Evolutionary conservation across 2,888 invertebrate species (phyloP), one percentile per base, ranked within the genome.

Genomic region (Heliconius ethilla): DNA sequence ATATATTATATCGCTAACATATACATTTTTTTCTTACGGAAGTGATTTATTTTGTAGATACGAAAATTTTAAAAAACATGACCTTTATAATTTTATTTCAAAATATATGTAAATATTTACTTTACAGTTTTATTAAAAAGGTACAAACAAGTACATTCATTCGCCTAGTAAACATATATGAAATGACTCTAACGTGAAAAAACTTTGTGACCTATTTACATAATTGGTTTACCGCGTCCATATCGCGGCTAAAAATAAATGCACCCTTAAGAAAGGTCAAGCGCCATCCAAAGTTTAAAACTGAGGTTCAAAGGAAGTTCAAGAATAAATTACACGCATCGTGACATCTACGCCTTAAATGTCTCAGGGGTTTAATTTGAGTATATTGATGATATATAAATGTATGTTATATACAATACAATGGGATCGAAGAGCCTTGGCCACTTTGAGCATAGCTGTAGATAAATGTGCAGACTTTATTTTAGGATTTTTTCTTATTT

Each of bases 261-360:
- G 11, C 33, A 3, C 70, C 72, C 59, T 72, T 59, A 55, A 72
- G 59, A 72, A 72, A 74, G 74, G 74, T 74, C 74, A 74, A 74
- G 74, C 45, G 40, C 22, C 62, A 40, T 40, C n/a, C 74, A 37
- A 63, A 63, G 74, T 27, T 62, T 40, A 45, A 63, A 74, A 74
- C 37, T 74, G 37, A 40, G 27, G 37, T 63, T 74, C 63, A 74
- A 40, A 74, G 74, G 40, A 45, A 45, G 27, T 63, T 63, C 40
- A 63, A 63, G 29, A 72, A 72, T 74, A 45, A 63, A 74, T 63
- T 74, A 40, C 62, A 74, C 74, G 63, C 37, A 63, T 63, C 73
- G 25, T 63, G 40, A 37, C 63, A 45, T 27, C 63, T 74, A 37
- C 25, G 40, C 63, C 40, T 74, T 2, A 74, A 63, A 74, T 63